Base-by-base conservation (phyloP, 1,140 invertebrate genomes). In the Macrotrachela quadricornifera region DNA sequence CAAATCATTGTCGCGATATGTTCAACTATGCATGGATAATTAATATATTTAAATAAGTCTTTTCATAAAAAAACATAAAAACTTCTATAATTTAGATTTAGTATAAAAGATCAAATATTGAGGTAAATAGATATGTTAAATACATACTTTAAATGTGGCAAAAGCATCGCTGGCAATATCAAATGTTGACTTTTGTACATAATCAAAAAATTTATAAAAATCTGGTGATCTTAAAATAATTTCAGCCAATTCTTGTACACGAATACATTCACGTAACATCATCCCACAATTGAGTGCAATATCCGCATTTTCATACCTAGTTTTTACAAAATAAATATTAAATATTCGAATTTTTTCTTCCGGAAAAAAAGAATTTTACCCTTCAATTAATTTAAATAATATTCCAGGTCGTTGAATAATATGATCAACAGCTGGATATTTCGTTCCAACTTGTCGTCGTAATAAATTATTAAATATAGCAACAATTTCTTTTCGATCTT, bases 131-230 rank as follows among this genome's bases (percentile, higher is more conserved):
- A n/a, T n/a, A n/a, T n/a, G n/a, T n/a, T n/a, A n/a, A n/a, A n/a
- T n/a, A 58, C 55, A 57, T 70, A 90, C 87, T 80, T 97, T 97
- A 78, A 99, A 99, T 56, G 94, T 97, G 66, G 91, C 91, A 77
- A 99, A 99, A 71, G 92, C 94, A 81, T 99, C 94, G 58, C 91
- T 96, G 66, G 94, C 92, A 66, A 99, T 97, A 77, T 99, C 94
- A 77, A 99, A 99, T 54, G 91, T 95, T 53, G 91, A 95, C 55
- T 95, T 85, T 77, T 99, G 92, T 63, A 99, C 94, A 73, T 96
- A 99, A 73, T 82, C 80, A 74, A 97, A 99, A 75, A 99, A 99
- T 73, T 95, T 88, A 71, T 92, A 97, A 77, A 97, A 97, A 68
- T 95, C 85, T 61, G 91, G 84, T 50, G 85, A 88, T 71, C 90